Conservation (phyloP, 2,888 invertebrate genomes). For the Cerastis rubricosa region DNA sequence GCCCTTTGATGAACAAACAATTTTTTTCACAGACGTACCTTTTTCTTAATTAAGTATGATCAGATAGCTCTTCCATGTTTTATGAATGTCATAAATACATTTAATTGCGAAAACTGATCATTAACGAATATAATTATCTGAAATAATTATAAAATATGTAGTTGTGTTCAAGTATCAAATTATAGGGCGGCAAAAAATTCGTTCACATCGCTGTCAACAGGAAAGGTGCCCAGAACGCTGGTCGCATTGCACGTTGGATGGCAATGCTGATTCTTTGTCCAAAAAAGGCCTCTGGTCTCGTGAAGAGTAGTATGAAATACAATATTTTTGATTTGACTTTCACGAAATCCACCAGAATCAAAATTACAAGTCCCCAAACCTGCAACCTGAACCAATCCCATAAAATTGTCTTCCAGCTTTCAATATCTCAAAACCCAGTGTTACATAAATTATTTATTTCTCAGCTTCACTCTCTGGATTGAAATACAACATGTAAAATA, state of each 20-base stretch:
- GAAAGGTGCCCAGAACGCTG: no score
- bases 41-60: neutral
- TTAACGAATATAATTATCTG: no score
- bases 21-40: neutral
- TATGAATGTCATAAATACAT: neutral
- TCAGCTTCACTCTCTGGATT: slow-evolving; percentile 50
- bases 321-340: neutral
- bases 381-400: slow-evolving; percentile 9
- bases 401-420: neutral
- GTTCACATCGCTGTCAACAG: no score
- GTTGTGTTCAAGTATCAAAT: no score
- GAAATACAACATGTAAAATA: slow-evolving; percentile 61
- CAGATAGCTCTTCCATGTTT: neutral
- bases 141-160: no score
- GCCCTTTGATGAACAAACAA: slow-evolving; percentile 1
- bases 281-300: no score
- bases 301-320: neutral
- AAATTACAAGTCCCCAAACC: neutral
- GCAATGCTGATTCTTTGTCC: no score
- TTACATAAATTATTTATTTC: slow-evolving; percentile 55
- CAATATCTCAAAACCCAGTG: slow-evolving; percentile 21
- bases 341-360: neutral
- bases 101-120: no score
- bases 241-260: no score
- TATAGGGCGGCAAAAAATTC: no score